phyloP scores from a whole-genome alignment of 1,140 invertebrate species.

The Hyphantria cunea region DNA sequence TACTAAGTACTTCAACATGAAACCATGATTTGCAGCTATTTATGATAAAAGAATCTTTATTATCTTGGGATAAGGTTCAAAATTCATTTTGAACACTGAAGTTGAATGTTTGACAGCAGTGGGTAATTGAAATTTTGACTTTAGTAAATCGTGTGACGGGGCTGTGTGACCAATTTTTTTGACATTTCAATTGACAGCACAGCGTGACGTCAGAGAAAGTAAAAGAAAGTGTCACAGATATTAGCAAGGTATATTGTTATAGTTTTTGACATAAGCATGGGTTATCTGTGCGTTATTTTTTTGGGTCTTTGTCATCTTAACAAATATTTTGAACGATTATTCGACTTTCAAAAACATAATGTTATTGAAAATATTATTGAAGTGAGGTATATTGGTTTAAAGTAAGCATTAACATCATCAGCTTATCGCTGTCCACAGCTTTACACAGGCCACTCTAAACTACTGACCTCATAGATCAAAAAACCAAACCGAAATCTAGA shows the following conservation, averaged over 20 bases:
- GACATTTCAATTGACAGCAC: constrained; percentile 51
- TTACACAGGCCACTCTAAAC: no score
- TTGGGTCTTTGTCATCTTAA: constrained; percentile 1
- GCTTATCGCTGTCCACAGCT: no score
- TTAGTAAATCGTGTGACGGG: constrained; percentile 72
- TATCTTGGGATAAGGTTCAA: constrained; percentile 8
- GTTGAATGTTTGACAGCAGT: constrained; percentile 19
- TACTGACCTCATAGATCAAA: no score
- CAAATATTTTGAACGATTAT: constrained; percentile 6
- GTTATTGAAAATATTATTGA: neutral
- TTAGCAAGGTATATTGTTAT: constrained; percentile 15
- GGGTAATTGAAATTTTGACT: constrained; percentile 78
- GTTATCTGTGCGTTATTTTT: neutral
- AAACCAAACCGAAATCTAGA: no score
- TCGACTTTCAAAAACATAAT: neutral
- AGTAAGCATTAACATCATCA: no score
- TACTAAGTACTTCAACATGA: constrained; percentile 59
- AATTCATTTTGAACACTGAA: constrained; percentile 5
- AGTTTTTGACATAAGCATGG: constrained; percentile 3
- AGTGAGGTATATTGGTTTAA: neutral
- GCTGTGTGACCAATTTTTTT: constrained; percentile 58
- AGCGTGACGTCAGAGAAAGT: constrained; percentile 45
- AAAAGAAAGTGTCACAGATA: constrained; percentile 24
- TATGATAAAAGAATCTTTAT: constrained; percentile 17
- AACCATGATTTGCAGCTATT: constrained; percentile 21